phyloP scores from a whole-genome alignment of 2,113 vertebrate genomes.

The Eptesicus fuscus region DNA sequence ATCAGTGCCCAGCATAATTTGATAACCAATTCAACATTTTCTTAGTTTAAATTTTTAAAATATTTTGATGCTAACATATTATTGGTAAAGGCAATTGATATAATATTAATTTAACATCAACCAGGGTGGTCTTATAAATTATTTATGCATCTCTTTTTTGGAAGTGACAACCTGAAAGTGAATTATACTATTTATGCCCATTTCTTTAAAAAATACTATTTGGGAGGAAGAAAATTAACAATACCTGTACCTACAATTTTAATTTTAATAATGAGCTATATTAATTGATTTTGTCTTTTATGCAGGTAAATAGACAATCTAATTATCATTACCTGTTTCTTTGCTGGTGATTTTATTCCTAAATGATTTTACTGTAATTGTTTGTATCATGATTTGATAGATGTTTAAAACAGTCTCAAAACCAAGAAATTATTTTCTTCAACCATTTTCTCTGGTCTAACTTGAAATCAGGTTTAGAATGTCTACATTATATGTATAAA shows the following conservation, averaged over 20 bases:
- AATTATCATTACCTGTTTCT: not conserved
- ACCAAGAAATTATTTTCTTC: not conserved
- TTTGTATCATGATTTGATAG: not conserved
- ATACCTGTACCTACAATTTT: not conserved
- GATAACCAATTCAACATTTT: slow-evolving; percentile 59
- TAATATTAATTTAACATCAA: slow-evolving; percentile 56
- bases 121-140: slow-evolving; percentile 2
- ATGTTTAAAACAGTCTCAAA: not conserved
- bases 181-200: not conserved
- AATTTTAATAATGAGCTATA: not conserved
- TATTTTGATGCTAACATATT: not conserved
- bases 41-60: not conserved
- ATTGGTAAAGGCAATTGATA: not conserved
- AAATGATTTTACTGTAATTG: not conserved
- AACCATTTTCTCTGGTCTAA: not conserved
- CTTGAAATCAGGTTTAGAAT: not conserved
- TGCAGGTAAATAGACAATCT: not conserved
- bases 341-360: not conserved
- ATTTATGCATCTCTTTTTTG: not conserved
- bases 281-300: not conserved
- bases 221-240: not conserved
- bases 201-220: not conserved
- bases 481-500: not conserved
- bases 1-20: slow-evolving; percentile 53
- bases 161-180: not conserved